Conservation (phyloP, 2,113 vertebrate species). For the Dolichotis patagonum region DNA sequence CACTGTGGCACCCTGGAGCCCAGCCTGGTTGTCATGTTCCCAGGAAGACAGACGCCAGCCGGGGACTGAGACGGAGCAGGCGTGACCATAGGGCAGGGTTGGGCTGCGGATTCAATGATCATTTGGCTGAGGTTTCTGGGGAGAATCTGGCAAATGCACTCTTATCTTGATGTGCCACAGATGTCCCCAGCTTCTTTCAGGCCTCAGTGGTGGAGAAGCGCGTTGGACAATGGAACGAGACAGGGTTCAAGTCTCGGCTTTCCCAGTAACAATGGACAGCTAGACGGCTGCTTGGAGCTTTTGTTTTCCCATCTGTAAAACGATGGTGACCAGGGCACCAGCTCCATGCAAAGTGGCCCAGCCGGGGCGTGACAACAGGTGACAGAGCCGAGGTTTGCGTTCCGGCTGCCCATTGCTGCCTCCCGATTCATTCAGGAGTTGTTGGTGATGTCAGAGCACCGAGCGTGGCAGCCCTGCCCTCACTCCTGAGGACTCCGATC, state of each 20-base stretch:
- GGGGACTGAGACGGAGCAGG: not conserved
- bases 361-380: not conserved
- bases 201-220: rapidly evolving
- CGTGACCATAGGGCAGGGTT: rapidly evolving
- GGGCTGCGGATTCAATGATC: not conserved
- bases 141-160: not conserved
- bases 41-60: not conserved
- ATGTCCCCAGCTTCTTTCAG: not conserved
- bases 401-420: not conserved
- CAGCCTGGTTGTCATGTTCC: not conserved
- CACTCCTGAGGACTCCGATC: not conserved
- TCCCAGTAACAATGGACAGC: rapidly evolving
- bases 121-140: not conserved
- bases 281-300: not conserved
- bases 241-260: not conserved
- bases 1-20: not conserved
- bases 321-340: not conserved
- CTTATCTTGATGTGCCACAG: not conserved
- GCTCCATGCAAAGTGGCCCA: not conserved
- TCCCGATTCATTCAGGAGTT: not conserved
- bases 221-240: not conserved
- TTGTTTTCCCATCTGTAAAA: not conserved
- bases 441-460: not conserved
- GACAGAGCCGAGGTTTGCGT: not conserved
- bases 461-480: not conserved